Conservation (phyloP, 53 echinoderm and acorn worm species). For the Astropecten irregularis region DNA sequence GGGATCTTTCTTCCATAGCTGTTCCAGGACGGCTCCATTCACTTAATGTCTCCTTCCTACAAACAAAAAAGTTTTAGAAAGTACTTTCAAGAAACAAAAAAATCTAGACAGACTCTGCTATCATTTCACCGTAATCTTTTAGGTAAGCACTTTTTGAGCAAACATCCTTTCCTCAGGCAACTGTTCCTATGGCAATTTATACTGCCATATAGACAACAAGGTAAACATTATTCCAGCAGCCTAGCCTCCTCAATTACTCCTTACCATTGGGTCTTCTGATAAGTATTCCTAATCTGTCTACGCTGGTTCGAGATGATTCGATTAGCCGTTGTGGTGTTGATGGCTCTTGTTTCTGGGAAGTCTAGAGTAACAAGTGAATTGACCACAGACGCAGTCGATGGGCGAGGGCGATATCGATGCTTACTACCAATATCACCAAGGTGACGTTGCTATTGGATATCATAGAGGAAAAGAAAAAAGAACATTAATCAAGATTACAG, state of each 20-base stretch:
- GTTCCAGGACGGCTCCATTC: slow-evolving; percentile 70
- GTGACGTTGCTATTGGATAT: slow-evolving; percentile 59
- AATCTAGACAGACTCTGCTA: too few species aligned
- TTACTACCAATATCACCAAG: slow-evolving; percentile 82
- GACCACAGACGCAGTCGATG: slow-evolving; percentile 64
- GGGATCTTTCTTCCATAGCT: slow-evolving; percentile 31
- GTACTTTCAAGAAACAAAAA: slow-evolving; percentile 23
- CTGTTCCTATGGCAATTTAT: too few species aligned
- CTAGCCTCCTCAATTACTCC: background rate
- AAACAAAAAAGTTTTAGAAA: too few species aligned
- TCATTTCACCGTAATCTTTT: too few species aligned
- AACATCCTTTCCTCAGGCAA: too few species aligned
- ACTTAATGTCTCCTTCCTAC: slow-evolving; percentile 69
- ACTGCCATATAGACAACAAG: too few species aligned
- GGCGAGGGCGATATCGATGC: slow-evolving; percentile 58
- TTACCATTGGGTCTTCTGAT: slow-evolving; percentile 83
- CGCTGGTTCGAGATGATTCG: slow-evolving; percentile 80
- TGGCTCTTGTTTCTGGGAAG: slow-evolving; percentile 88
- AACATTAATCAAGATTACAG: too few species aligned
- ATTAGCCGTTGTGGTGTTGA: slow-evolving; percentile 73
- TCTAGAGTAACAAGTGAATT: slow-evolving; percentile 83
- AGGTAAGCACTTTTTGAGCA: too few species aligned
- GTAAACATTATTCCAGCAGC: too few species aligned
- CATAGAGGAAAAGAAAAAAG: background rate
- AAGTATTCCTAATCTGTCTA: slow-evolving; percentile 76